Evolutionary conservation across 2,888 invertebrate species (phyloP).

Genomic region (Troilus luridus): DNA sequence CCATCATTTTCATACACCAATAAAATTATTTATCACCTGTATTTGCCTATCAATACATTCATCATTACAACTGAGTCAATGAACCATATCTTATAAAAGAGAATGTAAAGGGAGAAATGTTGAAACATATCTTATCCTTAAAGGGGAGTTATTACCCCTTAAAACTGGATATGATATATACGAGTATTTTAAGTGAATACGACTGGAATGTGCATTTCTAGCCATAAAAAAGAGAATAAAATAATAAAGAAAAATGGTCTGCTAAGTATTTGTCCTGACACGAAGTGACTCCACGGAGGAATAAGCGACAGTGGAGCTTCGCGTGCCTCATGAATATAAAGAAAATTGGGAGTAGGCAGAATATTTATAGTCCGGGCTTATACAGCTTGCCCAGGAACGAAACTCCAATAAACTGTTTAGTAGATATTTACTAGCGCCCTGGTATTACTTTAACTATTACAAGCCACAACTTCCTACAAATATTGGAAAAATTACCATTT

Average conservation of each 20-base stretch:
- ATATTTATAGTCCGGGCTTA: not conserved
- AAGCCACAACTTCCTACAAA: not conserved
- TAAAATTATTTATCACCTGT: too few relatives aligned
- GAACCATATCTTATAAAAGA: too few relatives aligned
- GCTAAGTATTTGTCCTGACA: not conserved
- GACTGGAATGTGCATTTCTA: not conserved
- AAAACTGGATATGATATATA: too few relatives aligned
- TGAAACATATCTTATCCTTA: too few relatives aligned
- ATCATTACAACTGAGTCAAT: too few relatives aligned
- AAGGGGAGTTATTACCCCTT: too few relatives aligned
- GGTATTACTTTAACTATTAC: not conserved
- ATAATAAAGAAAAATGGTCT: not conserved
- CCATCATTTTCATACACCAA: too few relatives aligned
- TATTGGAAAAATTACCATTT: too few relatives aligned
- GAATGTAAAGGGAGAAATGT: too few relatives aligned
- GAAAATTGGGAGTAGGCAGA: conserved; percentile 24
- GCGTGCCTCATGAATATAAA: conserved; percentile 13
- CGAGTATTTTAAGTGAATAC: too few relatives aligned
- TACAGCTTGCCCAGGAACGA: not conserved
- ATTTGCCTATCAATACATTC: too few relatives aligned
- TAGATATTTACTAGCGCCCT: not conserved
- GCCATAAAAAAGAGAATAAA: not conserved
- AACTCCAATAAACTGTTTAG: not conserved
- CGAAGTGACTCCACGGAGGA: not conserved
- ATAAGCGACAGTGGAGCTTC: not conserved